A percentile compares a stretch with the other conserved stretches of the same genome.
phyloP scores from a whole-genome alignment of 2,113 vertebrate species.

The Nannobrachium achirus region DNA sequence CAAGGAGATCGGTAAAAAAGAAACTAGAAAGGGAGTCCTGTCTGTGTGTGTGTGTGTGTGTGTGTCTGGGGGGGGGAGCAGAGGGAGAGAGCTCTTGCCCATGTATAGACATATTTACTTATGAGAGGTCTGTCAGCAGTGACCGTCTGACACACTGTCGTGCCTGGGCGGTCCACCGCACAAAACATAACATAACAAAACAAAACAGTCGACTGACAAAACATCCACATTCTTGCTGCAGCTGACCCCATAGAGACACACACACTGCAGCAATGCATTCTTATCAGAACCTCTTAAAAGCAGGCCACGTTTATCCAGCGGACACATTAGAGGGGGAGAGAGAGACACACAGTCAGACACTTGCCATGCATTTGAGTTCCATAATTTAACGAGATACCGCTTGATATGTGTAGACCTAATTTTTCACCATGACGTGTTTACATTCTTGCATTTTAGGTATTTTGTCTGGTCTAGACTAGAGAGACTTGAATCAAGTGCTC shows the following conservation, averaged over 20 bases:
- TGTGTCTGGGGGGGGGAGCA: slow-evolving; percentile 14
- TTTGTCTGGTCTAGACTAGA: too few species aligned
- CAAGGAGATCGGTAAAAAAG: slow-evolving; percentile 30
- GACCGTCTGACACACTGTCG: slow-evolving; percentile 71
- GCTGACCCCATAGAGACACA: slow-evolving; percentile 17
- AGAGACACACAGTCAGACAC: slow-evolving; percentile 39
- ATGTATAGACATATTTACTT: slow-evolving; percentile 87
- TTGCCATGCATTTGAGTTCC: slow-evolving; percentile 20
- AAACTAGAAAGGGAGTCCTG: slow-evolving; percentile 28
- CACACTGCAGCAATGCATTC: slow-evolving; percentile 53
- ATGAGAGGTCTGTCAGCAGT: slow-evolving; percentile 72
- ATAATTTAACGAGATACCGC: too few species aligned
- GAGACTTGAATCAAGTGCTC: too few species aligned
- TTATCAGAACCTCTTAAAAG: slow-evolving; percentile 58
- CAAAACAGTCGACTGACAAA: slow-evolving; percentile 66
- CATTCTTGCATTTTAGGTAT: too few species aligned
- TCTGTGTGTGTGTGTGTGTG: slow-evolving; percentile 11
- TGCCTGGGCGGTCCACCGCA: slow-evolving; percentile 56
- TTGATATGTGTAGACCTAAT: too few species aligned
- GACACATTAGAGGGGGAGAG: slow-evolving; percentile 21
- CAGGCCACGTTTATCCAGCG: slow-evolving; percentile 57
- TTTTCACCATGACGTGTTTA: too few species aligned
- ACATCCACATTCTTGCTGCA: slow-evolving; percentile 77
- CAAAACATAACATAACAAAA: slow-evolving; percentile 13
- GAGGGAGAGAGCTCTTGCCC: slow-evolving; percentile 70